Evolutionary conservation across 2,797 vertebrate genomes (phyloP).

Genomic region (Chaenodraco wilsoni): DNA sequence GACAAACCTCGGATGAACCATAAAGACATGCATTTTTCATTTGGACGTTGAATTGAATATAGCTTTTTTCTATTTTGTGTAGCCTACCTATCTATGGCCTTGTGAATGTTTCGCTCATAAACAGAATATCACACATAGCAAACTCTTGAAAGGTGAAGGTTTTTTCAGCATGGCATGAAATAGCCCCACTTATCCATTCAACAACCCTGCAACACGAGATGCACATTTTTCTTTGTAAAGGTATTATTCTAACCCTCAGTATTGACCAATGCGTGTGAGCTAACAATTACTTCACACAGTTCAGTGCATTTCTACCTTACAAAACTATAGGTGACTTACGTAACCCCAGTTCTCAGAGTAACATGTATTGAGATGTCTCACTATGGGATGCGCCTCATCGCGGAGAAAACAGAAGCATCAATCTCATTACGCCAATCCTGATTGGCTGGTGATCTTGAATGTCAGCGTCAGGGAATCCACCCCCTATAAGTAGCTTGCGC

Average conservation of each 20-base stretch:
- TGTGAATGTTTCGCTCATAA: slow-evolving; percentile 3
- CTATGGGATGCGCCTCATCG: no score
- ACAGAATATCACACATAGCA: background rate
- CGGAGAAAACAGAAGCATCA: no score
- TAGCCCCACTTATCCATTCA: background rate
- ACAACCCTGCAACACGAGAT: background rate
- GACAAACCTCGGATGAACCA: background rate
- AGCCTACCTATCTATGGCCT: background rate
- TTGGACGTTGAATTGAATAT: background rate
- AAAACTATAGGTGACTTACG: background rate
- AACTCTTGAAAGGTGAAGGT: background rate
- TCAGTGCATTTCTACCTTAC: background rate
- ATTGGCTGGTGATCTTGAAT: no score
- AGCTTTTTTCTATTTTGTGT: background rate
- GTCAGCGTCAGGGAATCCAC: no score
- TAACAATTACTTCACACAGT: slow-evolving; percentile 5
- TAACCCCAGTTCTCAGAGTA: no score
- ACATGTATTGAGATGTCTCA: no score
- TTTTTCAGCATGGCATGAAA: background rate
- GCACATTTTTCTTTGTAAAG: background rate
- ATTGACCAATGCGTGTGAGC: slow-evolving; percentile 8
- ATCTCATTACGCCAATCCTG: no score
- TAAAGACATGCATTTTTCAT: background rate
- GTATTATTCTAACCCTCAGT: background rate
- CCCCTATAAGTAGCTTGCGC: no score